Conservation (phyloP, 1,140 invertebrate genomes). For the Parapsyche elsis region DNA sequence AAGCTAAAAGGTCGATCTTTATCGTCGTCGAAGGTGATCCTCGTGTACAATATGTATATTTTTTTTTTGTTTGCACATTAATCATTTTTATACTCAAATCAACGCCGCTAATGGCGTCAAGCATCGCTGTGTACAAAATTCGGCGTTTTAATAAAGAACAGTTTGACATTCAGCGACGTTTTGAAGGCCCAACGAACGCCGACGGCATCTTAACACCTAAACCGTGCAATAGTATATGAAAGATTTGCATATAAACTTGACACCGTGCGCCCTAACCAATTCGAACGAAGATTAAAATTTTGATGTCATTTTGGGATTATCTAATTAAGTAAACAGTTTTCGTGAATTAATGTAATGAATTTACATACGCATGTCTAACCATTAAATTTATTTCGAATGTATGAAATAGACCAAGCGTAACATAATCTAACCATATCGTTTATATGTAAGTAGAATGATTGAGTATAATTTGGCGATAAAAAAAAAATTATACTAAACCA, state of each 20-base stretch:
- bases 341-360: too few relatives aligned
- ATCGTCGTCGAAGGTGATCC: background rate
- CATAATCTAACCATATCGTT: too few relatives aligned
- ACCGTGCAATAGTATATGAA: background rate
- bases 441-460: too few relatives aligned
- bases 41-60: too few relatives aligned
- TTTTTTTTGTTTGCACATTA: background rate
- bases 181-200: conserved; percentile 15
- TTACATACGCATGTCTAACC: too few relatives aligned
- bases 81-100: background rate
- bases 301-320: too few relatives aligned
- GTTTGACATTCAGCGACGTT: conserved; percentile 12
- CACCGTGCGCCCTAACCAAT: conserved; percentile 22
- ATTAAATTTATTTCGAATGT: too few relatives aligned
- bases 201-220: conserved; percentile 6
- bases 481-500: too few relatives aligned
- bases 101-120: background rate
- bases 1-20: conserved; percentile 21
- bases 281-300: background rate
- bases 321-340: too few relatives aligned
- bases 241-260: conserved; percentile 39
- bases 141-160: background rate
- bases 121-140: conserved; percentile 2
- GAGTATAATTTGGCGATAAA: too few relatives aligned
- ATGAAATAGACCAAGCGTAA: too few relatives aligned